Evolutionary conservation across 2,113 vertebrate genomes (phyloP).

Genomic region (Motacilla alba): DNA sequence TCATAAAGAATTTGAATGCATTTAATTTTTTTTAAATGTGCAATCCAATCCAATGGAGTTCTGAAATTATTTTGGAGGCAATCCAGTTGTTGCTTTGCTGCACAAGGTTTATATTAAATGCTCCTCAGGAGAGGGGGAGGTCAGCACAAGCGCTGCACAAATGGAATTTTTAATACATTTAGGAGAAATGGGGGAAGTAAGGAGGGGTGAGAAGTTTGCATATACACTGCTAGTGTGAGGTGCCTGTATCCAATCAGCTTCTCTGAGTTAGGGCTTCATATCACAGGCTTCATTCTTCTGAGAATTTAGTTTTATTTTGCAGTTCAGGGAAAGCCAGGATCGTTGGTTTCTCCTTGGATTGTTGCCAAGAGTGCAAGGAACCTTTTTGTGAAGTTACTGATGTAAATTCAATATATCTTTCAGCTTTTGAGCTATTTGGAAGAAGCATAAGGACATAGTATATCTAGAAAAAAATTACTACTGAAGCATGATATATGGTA

Average conservation of each 20-base stretch:
- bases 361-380: neutral
- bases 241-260: neutral
- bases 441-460: neutral
- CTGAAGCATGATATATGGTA: neutral
- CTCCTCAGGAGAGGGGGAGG: neutral
- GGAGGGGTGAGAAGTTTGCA: neutral
- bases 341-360: neutral
- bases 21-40: neutral
- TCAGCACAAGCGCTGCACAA: neutral
- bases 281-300: neutral
- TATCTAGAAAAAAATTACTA: neutral
- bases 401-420: neutral
- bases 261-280: neutral
- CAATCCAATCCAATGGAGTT: neutral
- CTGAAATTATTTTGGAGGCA: neutral
- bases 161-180: neutral
- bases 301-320: neutral
- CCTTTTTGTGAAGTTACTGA: neutral
- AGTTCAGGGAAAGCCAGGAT: neutral
- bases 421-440: neutral
- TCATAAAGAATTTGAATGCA: neutral
- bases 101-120: neutral
- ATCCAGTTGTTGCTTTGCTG: neutral
- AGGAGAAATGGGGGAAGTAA: neutral
- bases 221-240: neutral